Evolutionary conservation across 2,797 vertebrate species (phyloP).

Genomic region (Pseudomugil gertrudae): DNA sequence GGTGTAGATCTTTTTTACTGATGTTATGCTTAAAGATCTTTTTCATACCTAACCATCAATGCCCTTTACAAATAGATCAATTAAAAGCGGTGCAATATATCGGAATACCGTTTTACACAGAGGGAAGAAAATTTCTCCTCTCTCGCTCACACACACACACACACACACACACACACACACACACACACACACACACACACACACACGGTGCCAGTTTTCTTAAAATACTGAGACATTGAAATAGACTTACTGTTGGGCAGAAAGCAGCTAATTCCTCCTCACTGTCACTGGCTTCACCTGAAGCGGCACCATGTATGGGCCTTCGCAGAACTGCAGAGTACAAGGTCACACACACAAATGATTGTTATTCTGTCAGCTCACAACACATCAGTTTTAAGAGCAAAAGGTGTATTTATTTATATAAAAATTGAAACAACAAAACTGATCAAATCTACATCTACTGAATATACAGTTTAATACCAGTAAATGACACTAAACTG

Average conservation of each 20-base stretch:
- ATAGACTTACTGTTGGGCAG: conserved; percentile 89
- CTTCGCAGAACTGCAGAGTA: conserved; percentile 82
- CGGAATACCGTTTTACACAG: neutral
- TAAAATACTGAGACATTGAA: conserved; percentile 5
- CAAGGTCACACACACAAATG: conserved; percentile 53
- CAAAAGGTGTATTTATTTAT: neutral
- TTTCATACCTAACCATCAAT: neutral
- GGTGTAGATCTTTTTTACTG: neutral
- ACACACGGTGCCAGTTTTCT: neutral
- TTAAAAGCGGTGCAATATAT: too few species aligned
- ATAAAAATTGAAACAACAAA: neutral
- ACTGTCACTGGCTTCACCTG: conserved; percentile 88
- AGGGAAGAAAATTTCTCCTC: neutral
- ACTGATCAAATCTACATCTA: neutral
- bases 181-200: too few species aligned
- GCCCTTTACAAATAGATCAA: neutral
- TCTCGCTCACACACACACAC: neutral
- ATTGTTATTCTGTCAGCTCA: neutral
- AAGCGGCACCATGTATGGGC: conserved; percentile 74
- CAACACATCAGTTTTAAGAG: neutral
- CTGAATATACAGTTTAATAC: neutral
- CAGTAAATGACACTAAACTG: conserved; percentile 15
- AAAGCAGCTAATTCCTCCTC: conserved; percentile 97
- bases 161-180: too few species aligned
- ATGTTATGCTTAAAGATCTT: neutral